These are phyloP conservation scores for Marmota flaviventris DNA, from an alignment of 2,113 vertebrate genomes.

Conservation along the genomic window DNA sequence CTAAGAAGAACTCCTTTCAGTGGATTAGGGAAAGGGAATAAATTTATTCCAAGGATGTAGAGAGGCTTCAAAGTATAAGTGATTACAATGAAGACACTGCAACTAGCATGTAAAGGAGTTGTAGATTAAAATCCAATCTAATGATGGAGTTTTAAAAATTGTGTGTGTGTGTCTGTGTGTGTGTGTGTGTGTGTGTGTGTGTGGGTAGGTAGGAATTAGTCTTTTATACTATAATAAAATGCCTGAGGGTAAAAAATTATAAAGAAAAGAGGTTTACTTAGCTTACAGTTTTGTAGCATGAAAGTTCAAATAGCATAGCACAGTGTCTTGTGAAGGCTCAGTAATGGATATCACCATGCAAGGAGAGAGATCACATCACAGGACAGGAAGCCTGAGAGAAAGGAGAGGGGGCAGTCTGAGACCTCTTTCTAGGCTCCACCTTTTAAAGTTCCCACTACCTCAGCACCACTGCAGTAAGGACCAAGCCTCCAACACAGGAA, in stretches of 20 bases:
- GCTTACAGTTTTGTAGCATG: neutral
- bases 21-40: neutral
- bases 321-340: neutral
- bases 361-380: no score
- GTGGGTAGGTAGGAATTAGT: neutral
- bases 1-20: neutral
- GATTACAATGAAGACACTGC: neutral
- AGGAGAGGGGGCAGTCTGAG: neutral
- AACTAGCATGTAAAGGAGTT: neutral
- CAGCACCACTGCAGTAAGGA: neutral
- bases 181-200: neutral
- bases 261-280: neutral
- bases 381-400: neutral
- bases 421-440: neutral
- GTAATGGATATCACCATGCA: no score
- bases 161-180: no score
- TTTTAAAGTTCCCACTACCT: neutral
- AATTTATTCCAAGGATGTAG: neutral
- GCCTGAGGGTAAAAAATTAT: no score
- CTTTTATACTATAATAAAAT: neutral
- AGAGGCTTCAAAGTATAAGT: neutral
- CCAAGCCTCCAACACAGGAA: neutral
- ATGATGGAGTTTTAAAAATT: neutral
- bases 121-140: neutral
- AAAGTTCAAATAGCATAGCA: neutral